Conservation (phyloP, 2,113 vertebrate species). For the Chelonoidis abingdonii region DNA sequence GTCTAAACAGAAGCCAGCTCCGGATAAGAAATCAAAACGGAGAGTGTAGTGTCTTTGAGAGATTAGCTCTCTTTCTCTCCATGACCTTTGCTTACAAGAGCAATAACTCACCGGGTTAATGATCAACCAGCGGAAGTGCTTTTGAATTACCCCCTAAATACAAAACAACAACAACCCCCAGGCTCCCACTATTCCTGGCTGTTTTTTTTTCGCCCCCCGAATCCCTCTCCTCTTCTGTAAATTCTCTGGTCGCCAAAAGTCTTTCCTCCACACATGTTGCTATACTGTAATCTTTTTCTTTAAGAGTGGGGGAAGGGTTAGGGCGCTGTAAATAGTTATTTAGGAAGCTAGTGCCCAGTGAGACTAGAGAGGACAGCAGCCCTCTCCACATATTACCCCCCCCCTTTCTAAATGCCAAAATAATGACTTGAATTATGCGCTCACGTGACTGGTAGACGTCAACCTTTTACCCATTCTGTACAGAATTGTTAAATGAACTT, state of each 20-base stretch:
- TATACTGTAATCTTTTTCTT: conserved; percentile 23
- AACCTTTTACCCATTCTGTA: conserved; percentile 60
- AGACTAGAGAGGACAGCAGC: conserved; percentile 22
- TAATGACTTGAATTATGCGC: conserved; percentile 57
- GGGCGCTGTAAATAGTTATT: conserved; percentile 43
- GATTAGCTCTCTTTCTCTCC: conserved; percentile 80
- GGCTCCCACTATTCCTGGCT: conserved; percentile 1
- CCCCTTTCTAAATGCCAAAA: conserved; percentile 66
- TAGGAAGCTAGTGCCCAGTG: conserved; percentile 41
- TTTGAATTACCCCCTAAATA: conserved; percentile 75
- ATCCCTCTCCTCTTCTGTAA: background rate
- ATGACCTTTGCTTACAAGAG: conserved; percentile 85
- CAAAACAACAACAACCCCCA: conserved; percentile 39
- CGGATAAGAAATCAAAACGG: conserved; percentile 54
- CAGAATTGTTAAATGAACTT: conserved; percentile 34
- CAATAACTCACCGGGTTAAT: conserved; percentile 88
- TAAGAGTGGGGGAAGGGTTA: background rate
- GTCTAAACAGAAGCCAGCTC: conserved; percentile 33
- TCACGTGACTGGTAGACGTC: conserved; percentile 75
- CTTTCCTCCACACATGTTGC: background rate
- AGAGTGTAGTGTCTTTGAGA: conserved; percentile 73
- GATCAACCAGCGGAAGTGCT: conserved; percentile 81
- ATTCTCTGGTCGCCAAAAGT: conserved; percentile 9
- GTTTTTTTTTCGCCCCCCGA: background rate
- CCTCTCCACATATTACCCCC: background rate